Conservation (phyloP, 2,113 vertebrate species). For the Microtus montanus region DNA sequence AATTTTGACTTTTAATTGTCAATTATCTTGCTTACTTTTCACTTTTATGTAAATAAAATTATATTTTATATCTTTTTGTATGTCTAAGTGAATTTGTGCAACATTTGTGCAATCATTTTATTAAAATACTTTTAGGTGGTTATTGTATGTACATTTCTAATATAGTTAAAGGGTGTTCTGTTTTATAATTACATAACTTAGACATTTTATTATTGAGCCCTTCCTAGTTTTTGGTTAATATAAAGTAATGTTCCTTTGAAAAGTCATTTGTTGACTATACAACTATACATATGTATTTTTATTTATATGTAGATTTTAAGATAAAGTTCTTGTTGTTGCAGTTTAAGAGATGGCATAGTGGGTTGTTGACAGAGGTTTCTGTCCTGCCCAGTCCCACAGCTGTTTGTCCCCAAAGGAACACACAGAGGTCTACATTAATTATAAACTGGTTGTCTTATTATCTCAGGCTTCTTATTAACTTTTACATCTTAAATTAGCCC, state of each 20-base stretch:
- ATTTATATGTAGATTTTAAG: background rate
- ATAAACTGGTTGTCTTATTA: too few species aligned
- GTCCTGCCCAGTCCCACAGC: too few species aligned
- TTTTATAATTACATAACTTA: background rate
- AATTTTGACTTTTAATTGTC: background rate
- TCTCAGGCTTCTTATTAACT: too few species aligned
- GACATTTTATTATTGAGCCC: background rate
- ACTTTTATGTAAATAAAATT: background rate
- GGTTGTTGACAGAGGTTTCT: too few species aligned
- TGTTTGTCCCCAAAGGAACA: too few species aligned
- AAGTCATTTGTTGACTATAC: background rate
- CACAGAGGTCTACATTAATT: too few species aligned
- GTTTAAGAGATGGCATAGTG: background rate
- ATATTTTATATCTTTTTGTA: background rate
- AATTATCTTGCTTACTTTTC: background rate
- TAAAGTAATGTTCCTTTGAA: background rate
- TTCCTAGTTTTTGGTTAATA: background rate
- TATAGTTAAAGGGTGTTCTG: background rate
- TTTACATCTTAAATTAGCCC: too few species aligned
- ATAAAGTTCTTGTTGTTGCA: background rate
- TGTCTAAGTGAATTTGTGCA: background rate
- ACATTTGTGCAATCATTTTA: background rate
- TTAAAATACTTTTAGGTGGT: background rate
- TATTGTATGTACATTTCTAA: background rate
- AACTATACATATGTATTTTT: accelerated